phyloP scores from a whole-genome alignment of 2,888 invertebrate genomes.

The Aelia acuminata region DNA sequence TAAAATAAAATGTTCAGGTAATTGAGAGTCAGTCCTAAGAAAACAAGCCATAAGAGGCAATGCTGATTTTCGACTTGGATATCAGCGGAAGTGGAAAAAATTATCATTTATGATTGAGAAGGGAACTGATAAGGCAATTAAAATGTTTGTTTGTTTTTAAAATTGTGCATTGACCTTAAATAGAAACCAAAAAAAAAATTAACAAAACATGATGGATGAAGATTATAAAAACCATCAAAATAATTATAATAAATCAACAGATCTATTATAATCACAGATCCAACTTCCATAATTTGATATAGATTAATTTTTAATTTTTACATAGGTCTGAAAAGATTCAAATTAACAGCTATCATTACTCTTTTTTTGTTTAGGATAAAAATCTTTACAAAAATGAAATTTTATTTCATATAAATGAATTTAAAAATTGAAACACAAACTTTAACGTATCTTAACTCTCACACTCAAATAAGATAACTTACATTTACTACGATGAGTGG shows the following conservation, averaged over 20 bases:
- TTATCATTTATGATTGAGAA: background rate
- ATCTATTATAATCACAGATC: no score
- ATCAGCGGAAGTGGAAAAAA: no score
- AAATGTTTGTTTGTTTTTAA: no score
- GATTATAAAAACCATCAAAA: no score
- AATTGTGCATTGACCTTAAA: no score
- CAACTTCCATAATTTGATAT: background rate
- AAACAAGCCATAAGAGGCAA: no score
- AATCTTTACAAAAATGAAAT: background rate
- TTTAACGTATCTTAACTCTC: background rate
- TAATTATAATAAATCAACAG: no score
- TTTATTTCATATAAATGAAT: background rate
- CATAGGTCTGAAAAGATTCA: background rate
- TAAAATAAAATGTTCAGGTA: no score
- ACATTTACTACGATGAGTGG: constrained; percentile 80
- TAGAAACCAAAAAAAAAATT: no score
- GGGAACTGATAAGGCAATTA: background rate
- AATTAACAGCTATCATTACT: background rate
- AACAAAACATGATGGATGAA: no score
- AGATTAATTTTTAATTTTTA: background rate
- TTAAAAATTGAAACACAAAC: background rate
- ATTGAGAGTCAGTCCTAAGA: no score
- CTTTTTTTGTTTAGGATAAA: background rate
- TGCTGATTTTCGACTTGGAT: no score
- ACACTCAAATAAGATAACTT: constrained; percentile 68